Evolutionary conservation across 2,888 invertebrate species (phyloP).

Genomic region (Lasius fuliginosus): DNA sequence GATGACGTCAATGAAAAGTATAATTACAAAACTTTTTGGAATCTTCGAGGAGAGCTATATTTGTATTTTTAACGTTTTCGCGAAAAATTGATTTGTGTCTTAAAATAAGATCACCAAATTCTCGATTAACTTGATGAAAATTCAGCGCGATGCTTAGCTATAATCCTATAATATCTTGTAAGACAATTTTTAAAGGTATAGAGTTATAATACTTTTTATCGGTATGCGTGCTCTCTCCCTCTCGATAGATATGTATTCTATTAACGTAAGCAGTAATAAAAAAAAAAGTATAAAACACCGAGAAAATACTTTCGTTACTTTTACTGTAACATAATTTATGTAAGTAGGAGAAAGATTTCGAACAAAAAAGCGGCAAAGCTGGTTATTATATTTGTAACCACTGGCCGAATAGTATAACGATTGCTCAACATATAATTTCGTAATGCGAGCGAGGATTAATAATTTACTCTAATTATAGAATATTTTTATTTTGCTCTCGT

Average conservation of each 20-base stretch:
- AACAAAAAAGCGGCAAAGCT: not conserved
- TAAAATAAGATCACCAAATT: not conserved
- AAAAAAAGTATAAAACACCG: not conserved
- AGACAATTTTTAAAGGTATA: not conserved
- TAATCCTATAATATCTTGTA: not conserved
- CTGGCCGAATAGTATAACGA: not conserved
- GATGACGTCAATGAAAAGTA: not conserved
- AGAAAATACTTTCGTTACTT: not conserved
- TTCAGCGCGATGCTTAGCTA: not conserved
- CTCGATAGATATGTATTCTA: not conserved
- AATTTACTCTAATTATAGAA: conserved; percentile 5
- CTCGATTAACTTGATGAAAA: not conserved
- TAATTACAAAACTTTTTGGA: not conserved
- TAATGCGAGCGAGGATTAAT: not conserved
- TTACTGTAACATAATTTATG: conserved; percentile 4
- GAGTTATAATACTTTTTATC: not conserved
- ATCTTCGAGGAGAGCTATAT: not conserved
- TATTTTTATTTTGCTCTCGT: not conserved
- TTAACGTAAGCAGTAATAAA: not conserved
- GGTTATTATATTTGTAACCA: not conserved
- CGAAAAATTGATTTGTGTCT: not conserved
- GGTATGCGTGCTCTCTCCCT: not conserved
- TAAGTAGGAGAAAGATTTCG: conserved; percentile 6
- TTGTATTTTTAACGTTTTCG: not conserved
- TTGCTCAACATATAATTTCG: conserved; percentile 32